Evolutionary conservation across 2,888 invertebrate genomes (phyloP).

Genomic region (Parelbella ahira): DNA sequence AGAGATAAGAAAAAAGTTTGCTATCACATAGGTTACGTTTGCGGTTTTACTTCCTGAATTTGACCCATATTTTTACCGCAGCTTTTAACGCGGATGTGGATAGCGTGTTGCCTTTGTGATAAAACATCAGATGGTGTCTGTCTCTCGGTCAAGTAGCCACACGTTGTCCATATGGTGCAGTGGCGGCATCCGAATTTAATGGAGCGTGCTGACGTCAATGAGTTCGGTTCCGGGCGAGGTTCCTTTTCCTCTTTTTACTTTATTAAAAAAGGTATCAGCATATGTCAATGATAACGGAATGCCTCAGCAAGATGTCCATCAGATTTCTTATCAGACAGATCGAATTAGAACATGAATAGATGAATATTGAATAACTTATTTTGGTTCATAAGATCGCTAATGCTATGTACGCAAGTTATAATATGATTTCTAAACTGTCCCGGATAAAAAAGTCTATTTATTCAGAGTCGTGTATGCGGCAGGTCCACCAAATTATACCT

Average conservation of each 20-base stretch:
- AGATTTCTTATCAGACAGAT: too few species aligned
- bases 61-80: slow-evolving; percentile 56
- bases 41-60: slow-evolving; percentile 70
- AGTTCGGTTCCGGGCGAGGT: slow-evolving; percentile 44
- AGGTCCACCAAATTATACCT: too few species aligned
- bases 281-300: too few species aligned
- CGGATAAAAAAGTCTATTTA: too few species aligned
- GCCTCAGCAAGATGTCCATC: too few species aligned
- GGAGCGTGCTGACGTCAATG: slow-evolving; percentile 28
- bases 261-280: not conserved
- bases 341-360: too few species aligned
- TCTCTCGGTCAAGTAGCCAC: slow-evolving; percentile 36
- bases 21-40: slow-evolving; percentile 48
- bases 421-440: too few species aligned
- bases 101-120: slow-evolving; percentile 54
- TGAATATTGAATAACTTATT: too few species aligned
- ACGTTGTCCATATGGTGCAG: slow-evolving; percentile 54
- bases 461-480: too few species aligned
- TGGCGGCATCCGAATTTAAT: slow-evolving; percentile 28
- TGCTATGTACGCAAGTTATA: too few species aligned
- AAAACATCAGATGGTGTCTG: slow-evolving; percentile 53
- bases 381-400: too few species aligned
- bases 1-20: slow-evolving; percentile 4
- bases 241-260: slow-evolving; percentile 35
- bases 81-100: slow-evolving; percentile 54